A percentile compares a stretch with the other conserved stretches of the same genome.
phyloP scores from a whole-genome alignment of 2,113 vertebrate species.

The Zosterops pallidus region DNA sequence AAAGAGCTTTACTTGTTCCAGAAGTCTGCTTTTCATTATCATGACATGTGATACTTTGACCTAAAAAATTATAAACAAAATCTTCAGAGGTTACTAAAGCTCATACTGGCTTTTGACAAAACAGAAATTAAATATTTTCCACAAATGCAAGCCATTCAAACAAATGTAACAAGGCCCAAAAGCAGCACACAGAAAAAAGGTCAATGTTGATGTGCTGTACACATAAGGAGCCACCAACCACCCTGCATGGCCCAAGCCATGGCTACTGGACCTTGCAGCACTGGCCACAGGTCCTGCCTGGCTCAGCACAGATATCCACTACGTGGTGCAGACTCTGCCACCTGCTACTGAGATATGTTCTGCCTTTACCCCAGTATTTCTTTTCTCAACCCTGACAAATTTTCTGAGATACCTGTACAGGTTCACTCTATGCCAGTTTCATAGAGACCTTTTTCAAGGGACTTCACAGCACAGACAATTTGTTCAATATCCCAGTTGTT shows the following conservation, averaged over 20 bases:
- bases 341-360: neutral
- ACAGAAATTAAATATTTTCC: neutral
- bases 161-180: rapidly evolving
- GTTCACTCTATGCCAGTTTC: neutral
- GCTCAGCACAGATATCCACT: neutral
- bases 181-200: neutral
- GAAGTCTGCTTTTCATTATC: neutral
- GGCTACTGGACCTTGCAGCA: neutral
- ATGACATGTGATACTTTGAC: neutral
- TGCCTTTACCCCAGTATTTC: neutral
- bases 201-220: neutral
- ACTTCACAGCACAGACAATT: neutral
- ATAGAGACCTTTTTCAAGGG: neutral
- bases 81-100: neutral
- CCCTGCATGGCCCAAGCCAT: neutral
- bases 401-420: neutral
- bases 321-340: rapidly evolving
- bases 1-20: neutral
- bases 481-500: neutral
- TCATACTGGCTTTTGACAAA: neutral
- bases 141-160: neutral
- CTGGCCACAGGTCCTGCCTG: neutral
- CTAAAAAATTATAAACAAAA: neutral
- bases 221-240: neutral
- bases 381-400: neutral